Base-by-base conservation (phyloP, 2,888 invertebrate species). In the Dolichopus griseipennis region DNA sequence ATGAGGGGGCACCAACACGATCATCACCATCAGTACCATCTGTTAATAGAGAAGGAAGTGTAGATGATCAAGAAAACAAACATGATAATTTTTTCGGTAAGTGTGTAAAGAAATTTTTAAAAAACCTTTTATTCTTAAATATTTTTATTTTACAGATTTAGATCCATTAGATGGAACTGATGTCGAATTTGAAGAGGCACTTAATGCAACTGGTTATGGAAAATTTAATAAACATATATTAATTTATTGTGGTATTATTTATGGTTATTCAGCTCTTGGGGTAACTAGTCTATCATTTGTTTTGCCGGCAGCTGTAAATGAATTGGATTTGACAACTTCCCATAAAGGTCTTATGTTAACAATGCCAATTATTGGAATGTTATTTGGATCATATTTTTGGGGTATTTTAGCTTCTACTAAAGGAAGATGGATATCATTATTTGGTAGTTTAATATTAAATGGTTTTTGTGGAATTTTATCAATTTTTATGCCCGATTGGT, bases 331-430 rank as follows among this genome's bases (percentile, higher is more conserved):
- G 15, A 3, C 8, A 18, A 12, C 52, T 2, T 18, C 1, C 2
- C 9, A 52, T 18, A 52, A 52, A 18, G 52, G 52, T 18, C 6
- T 52, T 18, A 12, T 52, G n/a, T 9, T 52, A 3, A 6, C 52
- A 52, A 52, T 52, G n/a, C 52, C 52, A 18, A 52, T 52, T 2
- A 18, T 52, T 52, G 52, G 52, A 12, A 52, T 52, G 52, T n/a
- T 52, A 52, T 52, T 52, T n/a, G 52, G 52, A 18, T 52, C 52
- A 52, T 52, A 52, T n/a, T 52, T 52, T 52, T 52, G 52, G 52
- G 52, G 18, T 52, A 12, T 9, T n/a, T 52, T 52, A 52, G 52
- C 52, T 6, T 52, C 52, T 18, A 52, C 52, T 12, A 52, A 52
- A 52, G 52, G 52, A 18, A 52, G 52, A 52, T 18, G n/a, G n/a